phyloP scores from a whole-genome alignment of 92 coral and sea anemone genomes.

The Epizoanthus ramosus region DNA sequence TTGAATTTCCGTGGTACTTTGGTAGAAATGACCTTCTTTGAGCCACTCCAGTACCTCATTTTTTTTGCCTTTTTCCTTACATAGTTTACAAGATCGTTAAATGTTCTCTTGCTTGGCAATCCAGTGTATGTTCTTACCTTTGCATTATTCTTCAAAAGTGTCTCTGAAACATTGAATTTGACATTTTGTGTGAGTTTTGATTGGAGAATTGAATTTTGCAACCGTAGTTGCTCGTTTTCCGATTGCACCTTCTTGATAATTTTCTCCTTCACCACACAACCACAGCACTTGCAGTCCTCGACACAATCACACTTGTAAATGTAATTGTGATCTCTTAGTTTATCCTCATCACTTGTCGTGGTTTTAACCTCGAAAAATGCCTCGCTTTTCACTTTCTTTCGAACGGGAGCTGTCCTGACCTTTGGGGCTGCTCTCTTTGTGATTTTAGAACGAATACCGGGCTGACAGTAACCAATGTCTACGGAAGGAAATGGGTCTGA shows the following conservation, averaged over 20 bases:
- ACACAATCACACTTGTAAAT: neutral
- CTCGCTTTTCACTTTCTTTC: conserved; percentile 5
- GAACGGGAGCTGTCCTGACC: neutral
- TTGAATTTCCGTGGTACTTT: conserved; percentile 32
- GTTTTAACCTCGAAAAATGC: neutral
- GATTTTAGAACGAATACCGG: neutral
- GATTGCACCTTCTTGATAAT: neutral
- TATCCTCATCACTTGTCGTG: neutral
- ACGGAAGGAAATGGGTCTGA: too few relatives aligned
- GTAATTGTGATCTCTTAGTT: conserved; percentile 4
- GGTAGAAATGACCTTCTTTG: conserved; percentile 55
- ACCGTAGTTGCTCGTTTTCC: conserved; percentile 17
- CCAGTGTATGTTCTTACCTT: conserved; percentile 50
- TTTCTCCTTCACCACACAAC: neutral
- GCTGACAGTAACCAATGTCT: too few relatives aligned
- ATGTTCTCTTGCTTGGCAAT: conserved; percentile 37
- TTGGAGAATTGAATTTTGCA: neutral
- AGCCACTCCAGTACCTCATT: conserved; percentile 63
- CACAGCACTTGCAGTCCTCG: neutral
- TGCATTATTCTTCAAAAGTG: conserved; percentile 41
- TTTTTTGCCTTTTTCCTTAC: conserved; percentile 45
- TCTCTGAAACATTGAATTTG: too few relatives aligned
- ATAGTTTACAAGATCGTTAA: conserved; percentile 50
- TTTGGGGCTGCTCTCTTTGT: conserved; percentile 29
- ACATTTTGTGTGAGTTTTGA: too few relatives aligned